Evolutionary conservation across 2,113 vertebrate species (phyloP), one percentile per base, ranked within the genome.

Genomic region (Sterna hirundo): DNA sequence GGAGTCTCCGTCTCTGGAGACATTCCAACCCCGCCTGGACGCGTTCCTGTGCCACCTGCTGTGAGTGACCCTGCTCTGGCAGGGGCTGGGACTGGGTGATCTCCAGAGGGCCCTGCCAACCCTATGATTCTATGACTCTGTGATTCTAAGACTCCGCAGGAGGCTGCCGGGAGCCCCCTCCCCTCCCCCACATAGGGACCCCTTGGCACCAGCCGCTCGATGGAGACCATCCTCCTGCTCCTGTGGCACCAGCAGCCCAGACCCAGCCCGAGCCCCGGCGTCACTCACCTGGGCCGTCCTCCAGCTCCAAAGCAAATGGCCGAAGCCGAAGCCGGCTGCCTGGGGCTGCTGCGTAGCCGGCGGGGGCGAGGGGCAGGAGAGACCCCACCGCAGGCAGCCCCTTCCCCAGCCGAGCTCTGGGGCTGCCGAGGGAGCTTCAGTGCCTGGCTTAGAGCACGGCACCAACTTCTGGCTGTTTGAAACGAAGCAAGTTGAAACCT

Each of bases 161-260:
- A 29, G 60, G 38, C 13, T 32, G 55, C 44, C 20, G 49, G 9
- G 29, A 12, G 16, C 11, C 42, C 9, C 25, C 17, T 30, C 22
- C 38, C 57, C 3, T 2, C 15, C 19, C 69, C 26, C 32, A 3
- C 0, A 13, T 2, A 16, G n/a, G n/a, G 38, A n/a, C 14, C 8
- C 27, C 36, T 47, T 25, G 70, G 36, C 34, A 27, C 30, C 30
- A 13, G 40, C 40, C 5, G 22, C 29, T 20, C 15, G 4, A 5
- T 30, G 26, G 18, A 26, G 27, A 65, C 4, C 61, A 69, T 55
- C 75, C 42, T 84, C 47, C 30, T 15, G 47, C 54, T 68, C n/a
- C 40, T 15, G 15, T 12, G 1, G 2, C 11, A 22, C 19, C 29
- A 6, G 10, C 42, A 11, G 1, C 29, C 25, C 66, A 46, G 20